Evolutionary conservation across 2,113 vertebrate species (phyloP), one percentile per base, ranked within the genome.

Genomic region (Barbus barbus): DNA sequence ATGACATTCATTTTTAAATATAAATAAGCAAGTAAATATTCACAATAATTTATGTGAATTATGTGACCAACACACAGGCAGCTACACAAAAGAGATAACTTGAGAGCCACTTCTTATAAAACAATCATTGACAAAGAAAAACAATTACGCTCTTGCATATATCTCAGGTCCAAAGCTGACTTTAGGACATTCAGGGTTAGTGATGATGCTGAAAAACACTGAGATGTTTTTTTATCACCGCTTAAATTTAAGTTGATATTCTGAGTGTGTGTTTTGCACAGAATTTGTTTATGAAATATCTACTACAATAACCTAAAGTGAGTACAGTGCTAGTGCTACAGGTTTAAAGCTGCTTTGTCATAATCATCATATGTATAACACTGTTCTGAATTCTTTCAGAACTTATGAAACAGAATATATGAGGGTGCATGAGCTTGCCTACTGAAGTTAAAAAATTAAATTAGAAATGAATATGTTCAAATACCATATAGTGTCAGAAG

Each of bases 131-230:
- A 65, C 28, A 46, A 38, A 53, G 46, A 74, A 81, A 72, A 89
- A 79, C 87, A 86, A 78, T 88, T 76, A 89, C 90, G 90, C 88
- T 88, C 82, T 89, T 89, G 86, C 83, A n/a, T 86, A 90, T 89
- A 87, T 92, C 93, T 95, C 94, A 94, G 94, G 94, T 92, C 90
- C 87, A 89, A 87, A 83, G 60, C 81, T 82, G 83, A 76, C 78
- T 81, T 87, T 46, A 75, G 89, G 78, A 81, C 67, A 77, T 91
- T 93, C 90, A 92, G 92, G 88, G 87, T 82, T 51, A 48, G 61
- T 81, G 24, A 20, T 22, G 56, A 82, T 81, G 83, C 56, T 82
- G 78, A 80, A 65, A 80, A 44, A 65, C 14, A 31, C 41, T 65
- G 56, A 24, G 9, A 22, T 61, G 33, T 63, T 67, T 83, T 89